A percentile compares a stretch with the other conserved stretches of the same genome.
Evolutionary conservation across 2,113 vertebrate species (phyloP).

Genomic region (Atractosteus spatula): DNA sequence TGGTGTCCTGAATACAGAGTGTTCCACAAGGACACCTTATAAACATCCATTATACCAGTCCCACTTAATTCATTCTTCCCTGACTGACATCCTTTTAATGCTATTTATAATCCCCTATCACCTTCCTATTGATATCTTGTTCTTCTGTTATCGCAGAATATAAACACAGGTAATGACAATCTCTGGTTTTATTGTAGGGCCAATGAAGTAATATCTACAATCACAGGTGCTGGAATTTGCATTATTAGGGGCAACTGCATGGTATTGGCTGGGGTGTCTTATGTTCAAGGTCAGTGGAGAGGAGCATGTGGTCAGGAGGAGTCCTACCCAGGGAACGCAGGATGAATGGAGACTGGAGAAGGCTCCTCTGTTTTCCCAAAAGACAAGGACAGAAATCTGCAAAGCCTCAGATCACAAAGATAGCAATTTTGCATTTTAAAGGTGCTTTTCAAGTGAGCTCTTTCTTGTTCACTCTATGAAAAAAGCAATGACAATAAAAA

Average conservation of each 20-base stretch:
- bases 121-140: conserved; percentile 30
- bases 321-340: neutral
- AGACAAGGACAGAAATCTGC: too few species aligned
- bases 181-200: conserved; percentile 19
- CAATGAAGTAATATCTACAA: conserved; percentile 14
- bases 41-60: conserved; percentile 31
- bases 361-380: too few species aligned
- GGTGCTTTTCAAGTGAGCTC: too few species aligned
- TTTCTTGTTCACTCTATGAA: too few species aligned
- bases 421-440: too few species aligned
- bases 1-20: neutral
- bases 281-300: conserved; percentile 29
- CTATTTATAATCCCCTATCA: conserved; percentile 40
- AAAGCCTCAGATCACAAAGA: too few species aligned
- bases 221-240: conserved; percentile 29
- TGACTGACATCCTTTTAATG: conserved; percentile 44
- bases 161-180: conserved; percentile 37
- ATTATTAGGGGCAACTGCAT: conserved; percentile 36
- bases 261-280: neutral
- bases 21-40: conserved; percentile 27
- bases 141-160: conserved; percentile 37
- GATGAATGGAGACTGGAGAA: too few species aligned
- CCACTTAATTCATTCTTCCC: conserved; percentile 36
- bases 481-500: too few species aligned
- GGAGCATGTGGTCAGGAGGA: conserved; percentile 10